phyloP scores from a whole-genome alignment of 1,140 invertebrate genomes.

The Aricia agestis region DNA sequence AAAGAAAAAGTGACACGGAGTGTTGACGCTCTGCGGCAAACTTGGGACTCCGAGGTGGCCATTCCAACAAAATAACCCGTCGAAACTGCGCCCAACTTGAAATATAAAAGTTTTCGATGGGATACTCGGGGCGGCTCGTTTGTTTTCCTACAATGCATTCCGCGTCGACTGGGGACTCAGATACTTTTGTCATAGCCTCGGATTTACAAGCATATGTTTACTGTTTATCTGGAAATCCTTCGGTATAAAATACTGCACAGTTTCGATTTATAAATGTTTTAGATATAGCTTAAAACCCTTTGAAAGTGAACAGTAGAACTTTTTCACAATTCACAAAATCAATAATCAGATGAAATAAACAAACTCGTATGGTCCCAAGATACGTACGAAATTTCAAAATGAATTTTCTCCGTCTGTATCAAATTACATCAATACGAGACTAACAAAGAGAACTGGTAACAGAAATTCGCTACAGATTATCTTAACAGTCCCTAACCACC shows the following conservation, averaged over 20 bases:
- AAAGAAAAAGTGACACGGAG: constrained; percentile 58
- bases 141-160: constrained; percentile 52
- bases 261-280: not conserved
- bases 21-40: constrained; percentile 57
- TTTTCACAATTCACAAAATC: not conserved
- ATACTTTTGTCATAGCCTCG: constrained; percentile 42
- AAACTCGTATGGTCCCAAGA: not conserved
- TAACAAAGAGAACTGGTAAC: constrained; percentile 1
- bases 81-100: constrained; percentile 50
- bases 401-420: not conserved
- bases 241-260: not conserved
- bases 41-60: constrained; percentile 45
- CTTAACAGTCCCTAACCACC: constrained; percentile 26
- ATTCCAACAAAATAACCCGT: constrained; percentile 59
- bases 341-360: not conserved
- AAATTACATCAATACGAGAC: constrained; percentile 9
- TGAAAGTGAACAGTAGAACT: too few relatives aligned
- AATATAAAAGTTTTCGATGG: constrained; percentile 59
- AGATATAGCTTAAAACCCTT: too few relatives aligned
- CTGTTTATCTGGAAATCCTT: constrained; percentile 18
- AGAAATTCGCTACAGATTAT: constrained; percentile 1
- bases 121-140: constrained; percentile 40
- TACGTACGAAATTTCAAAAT: not conserved
- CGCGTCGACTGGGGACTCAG: constrained; percentile 35
- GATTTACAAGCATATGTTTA: constrained; percentile 34